Conservation (phyloP, 1,140 invertebrate species). For the Idris sp. region DNA sequence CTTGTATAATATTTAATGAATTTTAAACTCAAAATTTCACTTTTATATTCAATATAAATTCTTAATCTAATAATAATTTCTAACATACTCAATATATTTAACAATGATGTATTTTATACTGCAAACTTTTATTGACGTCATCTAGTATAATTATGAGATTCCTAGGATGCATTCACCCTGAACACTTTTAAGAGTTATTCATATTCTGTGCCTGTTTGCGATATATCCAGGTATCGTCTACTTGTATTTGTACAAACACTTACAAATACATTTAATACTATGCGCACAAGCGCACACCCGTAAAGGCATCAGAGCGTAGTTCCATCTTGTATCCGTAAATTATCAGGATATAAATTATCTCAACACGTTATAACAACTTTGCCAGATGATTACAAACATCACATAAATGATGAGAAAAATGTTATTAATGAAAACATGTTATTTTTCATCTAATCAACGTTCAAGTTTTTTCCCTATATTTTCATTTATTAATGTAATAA, state of each 20-base stretch:
- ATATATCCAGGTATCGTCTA: constrained; percentile 37
- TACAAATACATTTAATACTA: constrained; percentile 33
- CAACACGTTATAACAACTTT: constrained; percentile 43
- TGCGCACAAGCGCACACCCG: constrained; percentile 65
- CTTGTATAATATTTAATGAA: no score
- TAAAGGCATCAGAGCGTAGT: constrained; percentile 75
- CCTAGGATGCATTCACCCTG: constrained; percentile 74
- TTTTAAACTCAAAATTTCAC: no score
- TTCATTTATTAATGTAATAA: no score
- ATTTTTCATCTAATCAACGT: no score
- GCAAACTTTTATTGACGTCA: constrained; percentile 22
- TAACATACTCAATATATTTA: constrained; percentile 4
- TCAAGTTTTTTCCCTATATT: no score
- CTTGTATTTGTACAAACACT: constrained; percentile 40
- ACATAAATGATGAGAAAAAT: constrained; percentile 28
- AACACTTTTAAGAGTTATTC: constrained; percentile 67
- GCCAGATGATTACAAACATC: constrained; percentile 35
- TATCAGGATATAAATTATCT: constrained; percentile 66
- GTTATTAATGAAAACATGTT: constrained; percentile 15
- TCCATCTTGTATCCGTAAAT: constrained; percentile 74
- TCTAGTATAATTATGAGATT: constrained; percentile 66
- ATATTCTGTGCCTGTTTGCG: constrained; percentile 36
- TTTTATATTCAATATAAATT: no score
- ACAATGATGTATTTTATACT: constrained; percentile 12
- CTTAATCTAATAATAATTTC: constrained; percentile 2